Base-by-base conservation (phyloP, 2,113 vertebrate species). In the Cyanistes caeruleus region DNA sequence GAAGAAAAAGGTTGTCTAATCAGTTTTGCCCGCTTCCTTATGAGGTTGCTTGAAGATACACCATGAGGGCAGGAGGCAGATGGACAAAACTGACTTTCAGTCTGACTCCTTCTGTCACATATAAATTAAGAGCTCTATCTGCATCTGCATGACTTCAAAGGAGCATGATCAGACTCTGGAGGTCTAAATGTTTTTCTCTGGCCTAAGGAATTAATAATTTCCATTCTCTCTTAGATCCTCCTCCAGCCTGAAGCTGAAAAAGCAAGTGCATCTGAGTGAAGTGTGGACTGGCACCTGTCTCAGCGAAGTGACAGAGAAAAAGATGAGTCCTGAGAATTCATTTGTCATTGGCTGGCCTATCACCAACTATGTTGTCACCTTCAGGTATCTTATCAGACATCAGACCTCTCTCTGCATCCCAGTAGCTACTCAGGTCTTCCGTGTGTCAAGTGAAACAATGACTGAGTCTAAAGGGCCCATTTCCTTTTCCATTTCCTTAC, bases 321-420 rank as follows among this genome's bases (percentile, higher is more conserved):
- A 98, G 73, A 84, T 98, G 65, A 94, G 88, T 74, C 82, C 90
- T 0, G 97, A 98, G 73, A 97, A 97, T 65, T 98, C 98, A 0
- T 98, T 98, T 95, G 98, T 98, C 76, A 98, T 99, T 11, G 98
- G 98, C 72, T 99, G 98, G 98, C 98, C 98, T 37, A 98, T 97
- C 56, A 97, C 87, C 80, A 99, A 98, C 95, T 98, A 95, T 3
- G 98, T 98, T 30, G 96, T 98, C 77, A 98, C 98, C 37, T 98
- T 98, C 92, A 98, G 98, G 98, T 98, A 98, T 55, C 15, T 48
- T 13, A 51, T 31, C 62, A 56, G 23, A 43, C 73, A 52, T 17
- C 33, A 80, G 48, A 64, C 22, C 30, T 83, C 39, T 25, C 41
- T 31, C 73, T 84, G 39, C 79, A 86, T 41, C 76, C 44, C 52